phyloP scores from a whole-genome alignment of 2,888 invertebrate species.

The Catotricha subobsoleta region DNA sequence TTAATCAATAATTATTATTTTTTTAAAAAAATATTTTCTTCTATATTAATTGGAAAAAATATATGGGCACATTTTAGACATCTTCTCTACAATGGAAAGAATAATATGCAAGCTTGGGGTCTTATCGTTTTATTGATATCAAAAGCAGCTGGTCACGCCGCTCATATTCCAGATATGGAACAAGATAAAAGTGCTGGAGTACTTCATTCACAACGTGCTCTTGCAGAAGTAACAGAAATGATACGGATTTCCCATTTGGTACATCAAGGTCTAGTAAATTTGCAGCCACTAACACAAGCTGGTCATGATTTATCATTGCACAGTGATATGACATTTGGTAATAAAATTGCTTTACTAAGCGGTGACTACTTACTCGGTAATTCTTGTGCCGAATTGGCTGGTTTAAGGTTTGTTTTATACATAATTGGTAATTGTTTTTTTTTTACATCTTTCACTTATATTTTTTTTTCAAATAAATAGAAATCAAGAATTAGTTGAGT shows the following conservation, averaged over 20 bases:
- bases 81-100: conserved; percentile 77
- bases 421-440: conserved; percentile 46
- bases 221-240: conserved; percentile 95
- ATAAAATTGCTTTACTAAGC: conserved; percentile 82
- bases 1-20: too few relatives aligned
- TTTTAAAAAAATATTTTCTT: neutral
- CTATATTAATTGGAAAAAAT: neutral
- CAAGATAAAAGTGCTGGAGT: conserved; percentile 75
- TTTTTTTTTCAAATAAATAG: conserved; percentile 21
- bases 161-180: conserved; percentile 64
- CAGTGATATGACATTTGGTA: conserved; percentile 80
- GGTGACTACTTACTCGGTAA: conserved; percentile 84
- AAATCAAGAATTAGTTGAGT: conserved; percentile 66
- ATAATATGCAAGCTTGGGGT: conserved; percentile 88
- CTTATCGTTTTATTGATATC: conserved; percentile 79
- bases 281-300: conserved; percentile 38
- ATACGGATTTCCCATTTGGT: conserved; percentile 83
- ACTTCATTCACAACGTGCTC: conserved; percentile 63
- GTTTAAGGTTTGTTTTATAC: conserved; percentile 28
- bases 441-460: neutral
- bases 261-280: conserved; percentile 75
- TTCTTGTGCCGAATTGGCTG: conserved; percentile 73
- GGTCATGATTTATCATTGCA: conserved; percentile 36
- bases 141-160: conserved; percentile 74
- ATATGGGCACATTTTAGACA: too few relatives aligned